Percentiles rank a stretch among this genome's conserved stretches.
Conservation (phyloP, 2,797 vertebrate species). For the Leuciscus waleckii region DNA sequence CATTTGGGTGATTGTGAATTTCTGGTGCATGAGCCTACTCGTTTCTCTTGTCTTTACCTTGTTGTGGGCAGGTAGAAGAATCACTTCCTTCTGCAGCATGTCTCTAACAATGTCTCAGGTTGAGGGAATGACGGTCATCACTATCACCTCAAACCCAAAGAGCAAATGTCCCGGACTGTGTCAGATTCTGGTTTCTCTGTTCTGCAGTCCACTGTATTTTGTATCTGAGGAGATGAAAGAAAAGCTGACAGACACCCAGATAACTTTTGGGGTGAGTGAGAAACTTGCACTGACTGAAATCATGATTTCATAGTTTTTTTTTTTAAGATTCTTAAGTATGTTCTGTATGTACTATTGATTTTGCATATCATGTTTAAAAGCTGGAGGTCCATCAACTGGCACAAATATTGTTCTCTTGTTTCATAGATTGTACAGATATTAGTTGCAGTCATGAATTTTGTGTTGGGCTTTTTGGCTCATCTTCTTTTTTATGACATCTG, state of each 20-base stretch:
- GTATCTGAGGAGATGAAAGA: slow-evolving; percentile 62
- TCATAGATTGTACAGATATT: slow-evolving; percentile 73
- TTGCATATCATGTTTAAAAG: neutral
- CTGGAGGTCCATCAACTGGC: neutral
- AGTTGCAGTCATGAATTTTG: slow-evolving; percentile 69
- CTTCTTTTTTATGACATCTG: slow-evolving; percentile 44
- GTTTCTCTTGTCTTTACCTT: neutral
- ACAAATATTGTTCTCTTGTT: slow-evolving; percentile 12
- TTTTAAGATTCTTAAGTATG: neutral
- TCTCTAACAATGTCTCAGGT: slow-evolving; percentile 61
- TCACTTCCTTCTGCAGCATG: slow-evolving; percentile 63
- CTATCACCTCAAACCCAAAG: slow-evolving; percentile 65
- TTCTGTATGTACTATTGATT: neutral
- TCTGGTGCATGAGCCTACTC: neutral
- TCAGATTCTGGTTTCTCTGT: slow-evolving; percentile 69
- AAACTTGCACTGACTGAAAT: neutral
- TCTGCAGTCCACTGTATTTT: slow-evolving; percentile 67
- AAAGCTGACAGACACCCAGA: slow-evolving; percentile 52
- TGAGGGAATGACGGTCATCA: slow-evolving; percentile 69
- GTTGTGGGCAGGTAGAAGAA: too few relatives aligned
- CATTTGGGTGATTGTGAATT: neutral
- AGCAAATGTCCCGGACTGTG: slow-evolving; percentile 67
- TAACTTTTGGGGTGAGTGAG: slow-evolving; percentile 66
- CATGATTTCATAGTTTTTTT: too few relatives aligned
- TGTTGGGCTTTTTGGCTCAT: slow-evolving; percentile 53